These are phyloP conservation scores for Pteropus rufus DNA, from an alignment of 2,797 vertebrate genomes.

Conservation along the genomic window DNA sequence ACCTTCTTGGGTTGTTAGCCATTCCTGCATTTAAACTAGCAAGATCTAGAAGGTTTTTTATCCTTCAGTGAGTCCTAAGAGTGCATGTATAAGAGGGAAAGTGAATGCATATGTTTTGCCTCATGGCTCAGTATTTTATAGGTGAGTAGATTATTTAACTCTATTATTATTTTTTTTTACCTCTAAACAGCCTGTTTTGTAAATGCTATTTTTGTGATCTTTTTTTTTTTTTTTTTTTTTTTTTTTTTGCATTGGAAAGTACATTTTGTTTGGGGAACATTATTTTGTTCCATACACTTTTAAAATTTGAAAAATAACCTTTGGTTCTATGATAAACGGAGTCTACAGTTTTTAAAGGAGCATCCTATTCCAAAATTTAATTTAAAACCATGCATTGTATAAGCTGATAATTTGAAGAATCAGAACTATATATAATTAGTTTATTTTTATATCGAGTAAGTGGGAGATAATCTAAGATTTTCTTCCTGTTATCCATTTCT, in stretches of 20 bases:
- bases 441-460: background rate
- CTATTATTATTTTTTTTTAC: background rate
- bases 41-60: slow-evolving; percentile 83
- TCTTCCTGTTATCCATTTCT: background rate
- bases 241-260: slow-evolving; percentile 22
- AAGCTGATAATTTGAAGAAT: slow-evolving; percentile 40
- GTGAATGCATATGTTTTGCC: slow-evolving; percentile 71
- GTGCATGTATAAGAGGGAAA: slow-evolving; percentile 81
- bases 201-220: background rate
- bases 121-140: slow-evolving; percentile 72
- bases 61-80: slow-evolving; percentile 85
- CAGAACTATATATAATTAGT: background rate
- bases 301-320: background rate
- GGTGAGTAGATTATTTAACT: slow-evolving; percentile 37
- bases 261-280: background rate
- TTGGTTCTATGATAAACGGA: slow-evolving; percentile 14
- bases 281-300: slow-evolving; percentile 6
- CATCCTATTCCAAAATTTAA: slow-evolving; percentile 33
- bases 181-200: background rate
- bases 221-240: slow-evolving; percentile 34
- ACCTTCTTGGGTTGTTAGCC: slow-evolving; percentile 85
- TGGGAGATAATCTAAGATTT: background rate
- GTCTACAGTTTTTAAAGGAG: background rate
- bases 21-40: slow-evolving; percentile 83
- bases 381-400: slow-evolving; percentile 20